These are phyloP conservation scores for Hapalemur alaotrensis DNA, from an alignment of 2,797 vertebrate genomes.

Conservation along the genomic window DNA sequence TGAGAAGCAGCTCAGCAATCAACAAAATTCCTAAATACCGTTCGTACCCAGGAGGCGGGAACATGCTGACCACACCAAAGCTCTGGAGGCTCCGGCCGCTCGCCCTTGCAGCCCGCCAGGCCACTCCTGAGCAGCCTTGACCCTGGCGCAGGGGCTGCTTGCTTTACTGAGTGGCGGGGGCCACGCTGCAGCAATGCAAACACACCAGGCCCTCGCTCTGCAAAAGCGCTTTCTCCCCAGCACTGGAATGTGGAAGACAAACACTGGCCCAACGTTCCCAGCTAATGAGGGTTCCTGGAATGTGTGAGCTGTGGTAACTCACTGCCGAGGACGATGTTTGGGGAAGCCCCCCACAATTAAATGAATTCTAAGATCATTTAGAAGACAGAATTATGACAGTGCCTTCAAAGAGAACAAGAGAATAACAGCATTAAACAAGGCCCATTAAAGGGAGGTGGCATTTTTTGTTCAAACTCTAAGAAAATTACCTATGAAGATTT, in stretches of 20 bases:
- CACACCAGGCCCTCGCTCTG: neutral
- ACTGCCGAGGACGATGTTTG: neutral
- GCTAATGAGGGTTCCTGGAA: neutral
- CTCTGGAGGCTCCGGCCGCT: neutral
- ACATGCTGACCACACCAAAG: rapidly evolving
- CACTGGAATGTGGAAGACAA: conserved; percentile 31
- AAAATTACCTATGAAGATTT: neutral
- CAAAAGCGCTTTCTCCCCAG: neutral
- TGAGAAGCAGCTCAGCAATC: neutral
- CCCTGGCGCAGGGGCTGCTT: neutral
- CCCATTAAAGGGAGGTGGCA: too few relatives aligned
- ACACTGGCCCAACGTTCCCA: neutral
- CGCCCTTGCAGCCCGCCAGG: rapidly evolving
- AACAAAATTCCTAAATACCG: neutral
- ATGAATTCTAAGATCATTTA: neutral
- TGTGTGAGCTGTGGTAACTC: neutral
- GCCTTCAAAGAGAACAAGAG: neutral
- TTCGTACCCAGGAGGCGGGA: neutral
- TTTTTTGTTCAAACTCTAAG: neutral
- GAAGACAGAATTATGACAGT: neutral
- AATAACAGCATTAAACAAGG: rapidly evolving
- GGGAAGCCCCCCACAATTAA: neutral
- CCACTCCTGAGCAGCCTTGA: neutral
- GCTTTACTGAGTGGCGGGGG: neutral
- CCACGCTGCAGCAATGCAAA: neutral